These are phyloP conservation scores for Drosophila greeni DNA, from an alignment of 2,888 invertebrate genomes.

Conservation along the genomic window DNA sequence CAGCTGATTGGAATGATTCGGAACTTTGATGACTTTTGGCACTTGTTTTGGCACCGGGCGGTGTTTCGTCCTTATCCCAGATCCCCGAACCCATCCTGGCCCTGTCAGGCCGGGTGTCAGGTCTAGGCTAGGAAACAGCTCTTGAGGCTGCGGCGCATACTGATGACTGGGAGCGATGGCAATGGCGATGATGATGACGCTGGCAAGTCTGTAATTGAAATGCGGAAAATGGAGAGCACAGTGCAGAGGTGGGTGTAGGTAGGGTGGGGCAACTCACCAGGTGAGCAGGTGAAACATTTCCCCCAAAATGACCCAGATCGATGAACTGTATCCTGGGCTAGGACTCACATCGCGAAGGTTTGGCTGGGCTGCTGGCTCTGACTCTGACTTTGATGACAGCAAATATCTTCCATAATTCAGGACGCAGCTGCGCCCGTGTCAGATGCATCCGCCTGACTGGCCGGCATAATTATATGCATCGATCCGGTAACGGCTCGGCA, in stretches of 20 bases:
- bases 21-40: conserved; percentile 26
- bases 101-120: conserved; percentile 15
- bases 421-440: background rate
- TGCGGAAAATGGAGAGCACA: conserved; percentile 55
- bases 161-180: conserved; percentile 38
- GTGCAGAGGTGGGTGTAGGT: conserved; percentile 30
- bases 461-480: conserved; percentile 16
- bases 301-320: background rate
- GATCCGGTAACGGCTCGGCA: background rate
- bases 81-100: background rate
- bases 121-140: conserved; percentile 46
- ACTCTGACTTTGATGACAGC: background rate
- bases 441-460: conserved; percentile 5
- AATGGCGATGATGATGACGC: too few species aligned
- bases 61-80: background rate
- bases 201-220: conserved; percentile 63
- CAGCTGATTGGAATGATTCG: too few species aligned
- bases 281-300: too few species aligned
- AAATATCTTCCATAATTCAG: conserved; percentile 2
- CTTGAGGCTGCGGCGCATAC: conserved; percentile 55
- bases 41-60: conserved; percentile 5
- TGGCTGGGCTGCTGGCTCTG: background rate
- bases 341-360: background rate
- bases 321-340: too few species aligned
- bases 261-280: background rate